Evolutionary conservation across 2,888 invertebrate species (phyloP).

Genomic region (Scaptodrosophila latifasciaeformis): DNA sequence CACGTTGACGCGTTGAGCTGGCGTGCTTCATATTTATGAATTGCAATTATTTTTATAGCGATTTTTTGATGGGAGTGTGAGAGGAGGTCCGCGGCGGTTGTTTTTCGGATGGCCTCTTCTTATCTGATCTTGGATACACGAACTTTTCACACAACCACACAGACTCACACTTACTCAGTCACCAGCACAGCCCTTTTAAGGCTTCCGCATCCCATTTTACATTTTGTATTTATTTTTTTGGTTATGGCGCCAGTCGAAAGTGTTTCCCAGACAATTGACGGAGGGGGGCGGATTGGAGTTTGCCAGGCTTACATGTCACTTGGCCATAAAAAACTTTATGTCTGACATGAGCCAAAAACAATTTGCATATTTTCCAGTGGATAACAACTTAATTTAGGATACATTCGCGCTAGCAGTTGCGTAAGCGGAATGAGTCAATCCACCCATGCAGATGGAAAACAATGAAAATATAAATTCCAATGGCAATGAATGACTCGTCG

Average conservation of each 20-base stretch:
- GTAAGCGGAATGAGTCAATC: conserved; percentile 23
- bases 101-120: conserved; percentile 19
- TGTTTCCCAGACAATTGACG: conserved; percentile 55
- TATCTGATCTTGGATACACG: conserved; percentile 59
- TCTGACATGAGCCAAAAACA: conserved; percentile 73
- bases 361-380: conserved; percentile 72
- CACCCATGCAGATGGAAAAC: not conserved
- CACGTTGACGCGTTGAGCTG: conserved; percentile 29
- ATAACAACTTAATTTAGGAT: conserved; percentile 72
- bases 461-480: too few species aligned
- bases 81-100: too few species aligned
- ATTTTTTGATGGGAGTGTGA: too few species aligned
- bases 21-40: conserved; percentile 59
- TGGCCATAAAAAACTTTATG: conserved; percentile 71
- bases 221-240: conserved; percentile 16
- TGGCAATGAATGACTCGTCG: too few species aligned
- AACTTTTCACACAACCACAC: conserved; percentile 28
- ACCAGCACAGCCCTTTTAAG: conserved; percentile 18
- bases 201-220: not conserved
- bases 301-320: conserved; percentile 68
- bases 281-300: not conserved
- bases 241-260: conserved; percentile 52
- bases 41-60: conserved; percentile 52
- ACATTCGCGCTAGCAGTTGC: conserved; percentile 37
- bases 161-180: conserved; percentile 11